Conservation (phyloP, 2,797 vertebrate genomes). For the Loris lydekkerianus region DNA sequence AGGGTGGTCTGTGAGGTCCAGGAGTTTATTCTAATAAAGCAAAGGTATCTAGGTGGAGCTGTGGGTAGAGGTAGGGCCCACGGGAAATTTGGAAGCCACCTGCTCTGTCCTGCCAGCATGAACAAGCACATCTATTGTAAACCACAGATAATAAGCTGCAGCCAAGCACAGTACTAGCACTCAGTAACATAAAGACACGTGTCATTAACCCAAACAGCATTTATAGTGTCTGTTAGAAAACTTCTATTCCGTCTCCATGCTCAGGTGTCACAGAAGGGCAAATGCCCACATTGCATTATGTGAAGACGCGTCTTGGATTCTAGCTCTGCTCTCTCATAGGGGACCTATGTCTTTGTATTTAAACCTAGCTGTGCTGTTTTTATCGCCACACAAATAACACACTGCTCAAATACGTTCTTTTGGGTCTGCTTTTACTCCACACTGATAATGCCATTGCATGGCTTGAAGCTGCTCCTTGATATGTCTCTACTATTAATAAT, state of each 20-base stretch:
- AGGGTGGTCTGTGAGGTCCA: neutral
- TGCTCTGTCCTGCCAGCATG: neutral
- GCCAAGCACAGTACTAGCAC: neutral
- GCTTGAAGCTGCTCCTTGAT: neutral
- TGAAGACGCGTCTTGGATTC: constrained; percentile 38
- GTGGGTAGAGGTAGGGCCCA: neutral
- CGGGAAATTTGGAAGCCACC: constrained; percentile 4
- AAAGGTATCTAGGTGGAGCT: neutral
- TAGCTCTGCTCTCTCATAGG: neutral
- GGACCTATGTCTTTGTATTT: neutral
- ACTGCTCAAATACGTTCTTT: neutral
- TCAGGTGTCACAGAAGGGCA: neutral
- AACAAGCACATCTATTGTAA: neutral
- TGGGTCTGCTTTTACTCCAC: constrained; percentile 12
- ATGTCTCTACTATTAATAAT: constrained; percentile 34
- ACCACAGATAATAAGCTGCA: constrained; percentile 31
- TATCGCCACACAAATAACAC: neutral
- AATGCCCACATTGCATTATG: neutral
- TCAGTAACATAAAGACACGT: constrained; percentile 3
- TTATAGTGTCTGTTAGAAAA: constrained; percentile 38
- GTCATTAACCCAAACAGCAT: neutral
- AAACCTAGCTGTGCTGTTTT: neutral
- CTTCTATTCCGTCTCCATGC: neutral
- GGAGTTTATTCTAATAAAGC: neutral
- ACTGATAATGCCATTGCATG: neutral